Conservation (phyloP, 2,113 vertebrate genomes). For the Diadophis punctatus region DNA sequence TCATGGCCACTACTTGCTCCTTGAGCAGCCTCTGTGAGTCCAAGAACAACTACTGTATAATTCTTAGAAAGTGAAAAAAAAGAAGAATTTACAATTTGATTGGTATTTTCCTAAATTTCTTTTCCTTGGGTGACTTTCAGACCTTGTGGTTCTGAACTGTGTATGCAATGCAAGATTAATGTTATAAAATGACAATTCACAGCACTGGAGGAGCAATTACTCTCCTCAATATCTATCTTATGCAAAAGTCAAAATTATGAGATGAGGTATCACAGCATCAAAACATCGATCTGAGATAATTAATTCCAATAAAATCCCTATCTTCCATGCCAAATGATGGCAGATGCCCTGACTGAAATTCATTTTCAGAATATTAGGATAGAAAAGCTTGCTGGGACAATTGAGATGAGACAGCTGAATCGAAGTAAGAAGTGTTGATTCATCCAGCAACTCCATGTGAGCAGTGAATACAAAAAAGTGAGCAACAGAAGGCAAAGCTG, state of each 20-base stretch:
- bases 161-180: conserved; percentile 9
- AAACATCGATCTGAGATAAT: conserved; percentile 17
- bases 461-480: background rate
- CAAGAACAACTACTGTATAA: background rate
- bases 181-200: conserved; percentile 6
- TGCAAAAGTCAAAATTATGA: conserved; percentile 12
- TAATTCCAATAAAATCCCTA: conserved; percentile 30
- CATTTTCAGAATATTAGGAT: conserved; percentile 38
- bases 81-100: background rate
- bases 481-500: conserved; percentile 28
- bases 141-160: background rate
- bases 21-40: background rate
- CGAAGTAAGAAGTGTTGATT: conserved; percentile 2
- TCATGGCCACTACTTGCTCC: background rate
- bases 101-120: background rate
- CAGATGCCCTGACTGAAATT: conserved; percentile 34
- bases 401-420: conserved; percentile 26
- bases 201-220: conserved; percentile 15
- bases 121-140: background rate
- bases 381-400: conserved; percentile 36
- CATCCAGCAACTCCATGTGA: background rate
- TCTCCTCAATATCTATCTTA: conserved; percentile 7
- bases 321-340: conserved; percentile 26
- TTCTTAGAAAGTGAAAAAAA: background rate
- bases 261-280: background rate